These are phyloP conservation scores for Heliconius ismenius DNA, from an alignment of 2,888 invertebrate genomes.

Conservation along the genomic window DNA sequence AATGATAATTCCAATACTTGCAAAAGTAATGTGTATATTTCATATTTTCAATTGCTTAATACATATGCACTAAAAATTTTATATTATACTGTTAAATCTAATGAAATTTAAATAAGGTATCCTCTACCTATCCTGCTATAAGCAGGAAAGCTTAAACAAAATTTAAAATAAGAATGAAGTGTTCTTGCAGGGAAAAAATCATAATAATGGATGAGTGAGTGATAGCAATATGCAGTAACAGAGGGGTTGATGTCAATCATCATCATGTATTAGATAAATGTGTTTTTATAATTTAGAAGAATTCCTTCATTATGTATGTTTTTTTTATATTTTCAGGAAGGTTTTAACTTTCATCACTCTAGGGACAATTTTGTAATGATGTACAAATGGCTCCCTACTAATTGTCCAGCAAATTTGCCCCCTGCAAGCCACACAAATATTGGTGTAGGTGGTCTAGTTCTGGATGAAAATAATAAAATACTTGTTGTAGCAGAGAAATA, in stretches of 20 bases:
- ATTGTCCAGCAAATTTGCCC: conserved; percentile 85
- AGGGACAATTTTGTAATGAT: conserved; percentile 89
- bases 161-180: no score
- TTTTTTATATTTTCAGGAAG: conserved; percentile 75
- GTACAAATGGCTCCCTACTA: conserved; percentile 88
- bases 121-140: no score
- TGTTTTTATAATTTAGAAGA: background rate
- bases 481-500: conserved; percentile 91
- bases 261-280: no score
- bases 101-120: background rate
- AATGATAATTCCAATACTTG: conserved; percentile 88
- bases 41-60: background rate
- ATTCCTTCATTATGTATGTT: conserved; percentile 20
- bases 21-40: conserved; percentile 77
- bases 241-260: no score
- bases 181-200: background rate
- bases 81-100: background rate
- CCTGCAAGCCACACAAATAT: conserved; percentile 88
- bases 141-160: no score
- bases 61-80: background rate
- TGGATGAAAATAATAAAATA: conserved; percentile 88
- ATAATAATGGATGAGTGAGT: background rate
- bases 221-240: no score
- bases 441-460: conserved; percentile 93
- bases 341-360: conserved; percentile 94